phyloP scores from a whole-genome alignment of 2,888 invertebrate species.

The Trichopria drosophilae region DNA sequence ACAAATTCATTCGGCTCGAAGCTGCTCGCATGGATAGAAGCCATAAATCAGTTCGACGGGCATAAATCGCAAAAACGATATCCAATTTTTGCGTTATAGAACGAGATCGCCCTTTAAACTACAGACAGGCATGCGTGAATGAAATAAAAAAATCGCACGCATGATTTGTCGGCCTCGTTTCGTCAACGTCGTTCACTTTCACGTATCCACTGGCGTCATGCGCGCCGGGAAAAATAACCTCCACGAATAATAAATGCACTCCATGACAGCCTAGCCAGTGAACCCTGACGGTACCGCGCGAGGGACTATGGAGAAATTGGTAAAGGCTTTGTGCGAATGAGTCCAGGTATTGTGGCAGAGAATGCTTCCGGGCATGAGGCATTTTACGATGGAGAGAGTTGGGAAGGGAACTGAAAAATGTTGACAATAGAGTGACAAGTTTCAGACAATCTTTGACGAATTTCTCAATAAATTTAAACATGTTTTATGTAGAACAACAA shows the following conservation, averaged over 20 bases:
- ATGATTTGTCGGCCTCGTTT: constrained; percentile 31
- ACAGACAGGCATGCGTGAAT: constrained; percentile 25
- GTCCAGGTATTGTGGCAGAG: constrained; percentile 22
- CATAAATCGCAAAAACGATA: constrained; percentile 27
- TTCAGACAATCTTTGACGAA: too few species aligned
- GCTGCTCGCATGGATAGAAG: too few species aligned
- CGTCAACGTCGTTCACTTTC: constrained; percentile 15
- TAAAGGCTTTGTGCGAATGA: constrained; percentile 27
- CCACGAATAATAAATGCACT: constrained; percentile 29
- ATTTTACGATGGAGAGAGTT: constrained; percentile 13
- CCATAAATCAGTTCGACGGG: constrained; percentile 29
- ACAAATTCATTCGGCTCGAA: too few species aligned
- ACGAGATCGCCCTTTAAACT: too few species aligned
- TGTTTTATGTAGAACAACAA: too few species aligned
- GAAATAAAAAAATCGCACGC: constrained; percentile 28
- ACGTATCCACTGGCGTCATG: too few species aligned
- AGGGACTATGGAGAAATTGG: constrained; percentile 31
- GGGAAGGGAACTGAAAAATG: constrained; percentile 18
- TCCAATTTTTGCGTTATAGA: constrained; percentile 26
- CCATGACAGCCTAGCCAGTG: constrained; percentile 35
- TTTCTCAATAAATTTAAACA: too few species aligned
- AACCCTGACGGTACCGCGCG: constrained; percentile 30
- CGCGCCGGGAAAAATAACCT: too few species aligned
- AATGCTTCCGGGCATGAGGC: too few species aligned
- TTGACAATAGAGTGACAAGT: constrained; percentile 8